Percentiles rank a stretch among this genome's conserved stretches.
Conservation (phyloP, 1,140 invertebrate genomes). For the Ctenoplectra terminalis region DNA sequence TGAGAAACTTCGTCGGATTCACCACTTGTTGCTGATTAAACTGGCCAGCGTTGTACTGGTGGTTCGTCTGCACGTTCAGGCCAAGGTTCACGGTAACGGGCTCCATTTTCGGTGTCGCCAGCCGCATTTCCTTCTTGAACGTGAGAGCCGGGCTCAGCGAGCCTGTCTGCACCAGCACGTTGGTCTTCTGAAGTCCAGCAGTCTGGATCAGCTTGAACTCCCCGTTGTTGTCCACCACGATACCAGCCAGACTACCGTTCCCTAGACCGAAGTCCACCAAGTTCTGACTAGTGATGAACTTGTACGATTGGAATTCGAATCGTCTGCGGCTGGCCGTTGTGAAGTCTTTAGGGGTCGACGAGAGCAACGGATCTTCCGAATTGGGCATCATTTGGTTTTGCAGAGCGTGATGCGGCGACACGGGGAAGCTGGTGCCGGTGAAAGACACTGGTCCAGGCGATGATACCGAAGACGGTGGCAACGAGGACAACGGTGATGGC, state of each 20-base stretch:
- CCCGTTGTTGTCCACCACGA: constrained; percentile 86
- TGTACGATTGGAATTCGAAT: constrained; percentile 86
- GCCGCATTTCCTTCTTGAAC: constrained; percentile 79
- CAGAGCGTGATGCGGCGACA: constrained; percentile 84
- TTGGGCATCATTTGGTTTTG: constrained; percentile 92
- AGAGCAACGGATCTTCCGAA: constrained; percentile 91
- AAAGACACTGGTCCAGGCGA: constrained; percentile 83
- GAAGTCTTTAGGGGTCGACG: constrained; percentile 92
- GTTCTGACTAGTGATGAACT: constrained; percentile 85
- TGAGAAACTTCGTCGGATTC: constrained; percentile 80
- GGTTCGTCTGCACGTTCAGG: constrained; percentile 65
- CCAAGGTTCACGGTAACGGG: constrained; percentile 68
- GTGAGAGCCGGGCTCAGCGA: constrained; percentile 77
- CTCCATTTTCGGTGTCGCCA: constrained; percentile 76
- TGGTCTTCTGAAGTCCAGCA: constrained; percentile 81
- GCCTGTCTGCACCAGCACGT: constrained; percentile 81
- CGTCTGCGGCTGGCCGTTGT: constrained; percentile 84
- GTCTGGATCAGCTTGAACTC: constrained; percentile 87
- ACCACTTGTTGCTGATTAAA: constrained; percentile 71
- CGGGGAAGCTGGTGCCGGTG: constrained; percentile 81
- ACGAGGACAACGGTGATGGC: constrained; percentile 84
- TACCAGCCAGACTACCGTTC: constrained; percentile 84
- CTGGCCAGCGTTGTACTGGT: constrained; percentile 69
- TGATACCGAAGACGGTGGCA: constrained; percentile 83
- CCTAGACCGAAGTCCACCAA: constrained; percentile 84